These are phyloP conservation scores for Thamnaconus septentrionalis DNA, from an alignment of 2,113 vertebrate species.

Conservation along the genomic window DNA sequence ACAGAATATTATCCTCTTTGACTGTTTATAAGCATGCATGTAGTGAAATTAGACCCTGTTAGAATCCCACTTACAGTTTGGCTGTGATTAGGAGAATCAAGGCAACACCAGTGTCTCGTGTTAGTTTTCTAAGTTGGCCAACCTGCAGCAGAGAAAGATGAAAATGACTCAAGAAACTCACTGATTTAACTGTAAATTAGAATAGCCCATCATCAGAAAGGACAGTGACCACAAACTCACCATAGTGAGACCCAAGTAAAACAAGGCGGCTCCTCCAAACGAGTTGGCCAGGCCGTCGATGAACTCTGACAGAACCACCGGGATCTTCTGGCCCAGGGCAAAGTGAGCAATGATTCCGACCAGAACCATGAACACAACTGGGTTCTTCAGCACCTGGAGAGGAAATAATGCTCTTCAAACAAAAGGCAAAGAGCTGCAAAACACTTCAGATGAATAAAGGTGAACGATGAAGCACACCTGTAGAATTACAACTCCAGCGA, in stretches of 20 bases:
- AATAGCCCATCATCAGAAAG: neutral
- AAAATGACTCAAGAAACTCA: neutral
- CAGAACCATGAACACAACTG: slow-evolving; percentile 96
- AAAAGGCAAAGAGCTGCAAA: neutral
- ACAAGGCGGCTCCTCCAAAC: slow-evolving; percentile 92
- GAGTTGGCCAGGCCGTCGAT: slow-evolving; percentile 93
- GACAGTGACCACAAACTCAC: slow-evolving; percentile 57
- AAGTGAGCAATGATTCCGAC: slow-evolving; percentile 92
- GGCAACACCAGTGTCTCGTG: slow-evolving; percentile 87
- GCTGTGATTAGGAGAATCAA: slow-evolving; percentile 97
- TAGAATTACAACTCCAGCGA: slow-evolving; percentile 85
- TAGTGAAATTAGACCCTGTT: no score
- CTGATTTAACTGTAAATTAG: neutral
- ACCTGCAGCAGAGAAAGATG: slow-evolving; percentile 46
- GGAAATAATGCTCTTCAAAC: neutral
- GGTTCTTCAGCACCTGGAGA: slow-evolving; percentile 87
- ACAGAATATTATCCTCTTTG: no score
- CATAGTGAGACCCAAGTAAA: slow-evolving; percentile 97
- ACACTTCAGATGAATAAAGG: neutral
- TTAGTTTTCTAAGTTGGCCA: slow-evolving; percentile 90
- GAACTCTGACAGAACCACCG: slow-evolving; percentile 86
- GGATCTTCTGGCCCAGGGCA: slow-evolving; percentile 87
- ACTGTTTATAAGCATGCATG: no score
- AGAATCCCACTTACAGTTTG: slow-evolving; percentile 87
- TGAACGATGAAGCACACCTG: slow-evolving; percentile 59